phyloP scores from a whole-genome alignment of 2,888 invertebrate species.

The Tachina grossa region DNA sequence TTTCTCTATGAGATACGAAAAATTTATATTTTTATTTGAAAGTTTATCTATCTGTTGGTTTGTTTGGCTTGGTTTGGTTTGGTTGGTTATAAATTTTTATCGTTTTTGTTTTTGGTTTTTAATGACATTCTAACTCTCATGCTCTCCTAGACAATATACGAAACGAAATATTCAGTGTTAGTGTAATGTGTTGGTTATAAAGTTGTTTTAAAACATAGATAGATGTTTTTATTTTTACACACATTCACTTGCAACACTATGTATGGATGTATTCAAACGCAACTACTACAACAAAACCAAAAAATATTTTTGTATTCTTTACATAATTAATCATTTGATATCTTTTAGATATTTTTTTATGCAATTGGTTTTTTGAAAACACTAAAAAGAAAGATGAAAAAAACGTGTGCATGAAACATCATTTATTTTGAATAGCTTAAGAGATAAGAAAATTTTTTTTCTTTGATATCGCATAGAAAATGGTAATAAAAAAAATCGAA shows the following conservation, averaged over 20 bases:
- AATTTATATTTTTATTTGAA: slow-evolving; percentile 62
- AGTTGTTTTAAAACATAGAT: slow-evolving; percentile 53
- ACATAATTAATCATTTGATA: slow-evolving; percentile 69
- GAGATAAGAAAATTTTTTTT: slow-evolving; percentile 31
- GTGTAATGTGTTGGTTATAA: slow-evolving; percentile 37
- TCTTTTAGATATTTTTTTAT: slow-evolving; percentile 57
- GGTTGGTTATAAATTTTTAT: slow-evolving; percentile 71
- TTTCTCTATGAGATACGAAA: slow-evolving; percentile 46
- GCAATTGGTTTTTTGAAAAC: slow-evolving; percentile 18
- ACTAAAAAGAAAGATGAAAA: neutral
- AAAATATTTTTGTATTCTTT: slow-evolving; percentile 38
- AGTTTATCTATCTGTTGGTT: slow-evolving; percentile 66
- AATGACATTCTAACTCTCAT: slow-evolving; percentile 66
- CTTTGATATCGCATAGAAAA: too few species aligned
- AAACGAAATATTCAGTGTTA: slow-evolving; percentile 47
- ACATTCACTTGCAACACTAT: slow-evolving; percentile 33
- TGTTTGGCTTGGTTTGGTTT: slow-evolving; percentile 30
- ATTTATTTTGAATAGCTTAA: slow-evolving; percentile 61
- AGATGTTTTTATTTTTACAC: slow-evolving; percentile 20
- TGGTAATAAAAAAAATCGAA: too few species aligned
- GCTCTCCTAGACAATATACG: slow-evolving; percentile 51
- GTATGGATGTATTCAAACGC: neutral
- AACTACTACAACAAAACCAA: slow-evolving; percentile 35
- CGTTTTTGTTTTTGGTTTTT: slow-evolving; percentile 60
- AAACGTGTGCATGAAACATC: slow-evolving; percentile 52